Conservation (phyloP, 2,888 invertebrate genomes). For the Caprella mutica region DNA sequence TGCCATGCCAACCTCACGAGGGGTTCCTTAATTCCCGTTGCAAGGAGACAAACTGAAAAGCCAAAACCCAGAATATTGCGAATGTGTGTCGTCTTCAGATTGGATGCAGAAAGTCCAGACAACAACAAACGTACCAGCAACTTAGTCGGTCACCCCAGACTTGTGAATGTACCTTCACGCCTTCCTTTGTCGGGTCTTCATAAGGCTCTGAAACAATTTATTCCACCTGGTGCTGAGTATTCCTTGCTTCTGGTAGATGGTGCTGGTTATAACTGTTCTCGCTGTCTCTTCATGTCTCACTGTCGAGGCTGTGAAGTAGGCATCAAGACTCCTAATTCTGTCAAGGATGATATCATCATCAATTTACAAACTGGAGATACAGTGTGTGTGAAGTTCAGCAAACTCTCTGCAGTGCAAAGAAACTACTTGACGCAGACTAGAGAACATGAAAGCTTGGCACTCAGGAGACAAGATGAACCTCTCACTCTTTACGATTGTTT, state of each 20-base stretch:
- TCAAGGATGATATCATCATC: conserved; percentile 36
- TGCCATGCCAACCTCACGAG: conserved; percentile 43
- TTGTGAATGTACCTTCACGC: conserved; percentile 48
- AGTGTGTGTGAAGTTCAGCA: conserved; percentile 39
- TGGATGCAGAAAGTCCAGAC: conserved; percentile 41
- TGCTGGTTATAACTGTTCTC: conserved; percentile 43
- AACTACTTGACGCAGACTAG: conserved; percentile 36
- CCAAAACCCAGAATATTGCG: conserved; percentile 41
- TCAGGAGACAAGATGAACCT: conserved; percentile 45
- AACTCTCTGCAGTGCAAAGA: conserved; percentile 31
- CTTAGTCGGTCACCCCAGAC: conserved; percentile 47
- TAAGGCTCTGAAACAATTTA: conserved; percentile 41
- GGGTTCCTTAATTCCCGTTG: conserved; percentile 34
- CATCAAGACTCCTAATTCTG: not conserved
- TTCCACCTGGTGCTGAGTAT: conserved; percentile 41
- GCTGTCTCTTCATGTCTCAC: conserved; percentile 48
- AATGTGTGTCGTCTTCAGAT: conserved; percentile 48
- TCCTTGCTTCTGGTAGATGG: conserved; percentile 49
- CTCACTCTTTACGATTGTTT: conserved; percentile 52
- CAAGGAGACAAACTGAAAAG: conserved; percentile 24
- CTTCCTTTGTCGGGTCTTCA: conserved; percentile 45
- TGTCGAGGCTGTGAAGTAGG: conserved; percentile 49
- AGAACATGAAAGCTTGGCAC: conserved; percentile 46
- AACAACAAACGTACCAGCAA: conserved; percentile 28
- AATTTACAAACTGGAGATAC: conserved; percentile 48